Base-by-base conservation (phyloP, 1,140 invertebrate species). In the Dryas iulia region DNA sequence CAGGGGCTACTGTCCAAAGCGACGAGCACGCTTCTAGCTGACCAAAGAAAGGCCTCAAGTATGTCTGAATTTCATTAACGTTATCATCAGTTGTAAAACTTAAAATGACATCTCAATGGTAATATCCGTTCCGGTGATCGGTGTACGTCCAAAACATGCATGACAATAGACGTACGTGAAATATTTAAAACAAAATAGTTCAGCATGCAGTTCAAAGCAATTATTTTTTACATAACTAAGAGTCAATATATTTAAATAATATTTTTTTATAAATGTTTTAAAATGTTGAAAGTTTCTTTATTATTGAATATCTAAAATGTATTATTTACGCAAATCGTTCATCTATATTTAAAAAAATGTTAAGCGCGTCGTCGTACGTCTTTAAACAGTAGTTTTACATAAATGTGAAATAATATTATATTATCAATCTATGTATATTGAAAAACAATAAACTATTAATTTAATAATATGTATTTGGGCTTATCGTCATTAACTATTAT, bases 1-100 rank as follows among this genome's bases (percentile, higher is more conserved):
- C 81, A 89, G 72, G 87, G 87, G 60, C 67, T 89, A 35, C 74
- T 89, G 6, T 80, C 87, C 58, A 89, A 89, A 68, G 78, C 82
- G 25, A 77, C 70, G 58, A 75, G 69, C 57, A 68, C 71, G 14
- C 74, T 75, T 25, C 71, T 81, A 10, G 54, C 62, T 18, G 79
- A 79, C 31, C 76, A 59, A 61, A 77, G 66, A 65, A 86, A 84
- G 74, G 72, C 72, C 26, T 84, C 78, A 86, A 79, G 87, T 89
- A 87, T 30, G 85, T 88, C 61, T 61, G 10, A 65, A 59, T 73
- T 77, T 69, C 54, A 52, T 71, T 75, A 77, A 66, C 54, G 58
- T 74, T 76, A 60, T 56, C 73, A 30, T 66, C 33, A 63, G n/a
- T 23, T 71, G 33, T 72, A 68, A 66, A 52, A 35, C 24, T 26